Evolutionary conservation across 2,797 vertebrate species (phyloP), one percentile per base, ranked within the genome.

Genomic region (Iguana delicatissima): DNA sequence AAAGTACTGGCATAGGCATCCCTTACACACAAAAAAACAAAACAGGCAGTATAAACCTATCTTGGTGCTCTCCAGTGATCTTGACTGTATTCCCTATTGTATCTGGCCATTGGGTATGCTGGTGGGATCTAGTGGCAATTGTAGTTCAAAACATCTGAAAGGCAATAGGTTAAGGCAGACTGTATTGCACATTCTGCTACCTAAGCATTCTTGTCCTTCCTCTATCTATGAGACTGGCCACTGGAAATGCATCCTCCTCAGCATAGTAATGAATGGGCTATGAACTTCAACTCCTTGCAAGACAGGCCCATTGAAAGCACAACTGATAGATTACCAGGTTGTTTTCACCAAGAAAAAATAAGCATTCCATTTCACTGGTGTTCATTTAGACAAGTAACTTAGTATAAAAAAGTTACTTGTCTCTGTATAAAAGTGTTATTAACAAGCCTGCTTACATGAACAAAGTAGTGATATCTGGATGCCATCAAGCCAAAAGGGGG

Each of bases 351-450:
- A 42, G 46, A 55, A 77, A 77, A 26, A 72, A 50, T 67, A 64
- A 84, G 50, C 67, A 82, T 29, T 57, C 64, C 2, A 0, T 74
- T 55, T 74, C 69, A 83, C 4, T 42, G 59, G n/a, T 84, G 59
- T 46, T 77, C 16, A 67, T 52, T 89, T 79, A 38, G 74, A 52
- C 84, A 42, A 89, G 57, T 77, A 89, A 84, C 35, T 7, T n/a
- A n/a, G n/a, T n/a, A n/a, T n/a, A n/a, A n/a, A n/a, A n/a, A n/a
- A n/a, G n/a, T n/a, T n/a, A n/a, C n/a, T n/a, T n/a, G n/a, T n/a
- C n/a, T n/a, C n/a, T n/a, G n/a, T n/a, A n/a, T n/a, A n/a, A n/a
- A n/a, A n/a, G 81, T 52, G 32, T 29, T 38, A 87, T 80, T 88
- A 84, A 85, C 14, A 42, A 84, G 73, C 82, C 59, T 84, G 9